Evolutionary conservation across 1,140 invertebrate genomes (phyloP), one percentile per base, ranked within the genome.

Genomic region (Xylocopa sonorina): DNA sequence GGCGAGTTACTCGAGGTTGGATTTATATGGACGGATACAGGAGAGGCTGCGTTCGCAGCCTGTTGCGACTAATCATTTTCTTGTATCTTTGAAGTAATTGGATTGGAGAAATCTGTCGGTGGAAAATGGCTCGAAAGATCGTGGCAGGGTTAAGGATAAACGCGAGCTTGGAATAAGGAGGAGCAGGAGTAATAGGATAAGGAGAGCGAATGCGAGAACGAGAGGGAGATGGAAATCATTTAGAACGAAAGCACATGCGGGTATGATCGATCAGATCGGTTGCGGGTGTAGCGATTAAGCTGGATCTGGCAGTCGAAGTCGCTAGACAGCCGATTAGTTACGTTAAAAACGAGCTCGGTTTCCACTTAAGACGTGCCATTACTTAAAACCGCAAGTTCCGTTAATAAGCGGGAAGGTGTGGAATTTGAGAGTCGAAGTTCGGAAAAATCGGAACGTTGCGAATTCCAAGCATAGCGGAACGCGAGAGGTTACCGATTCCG

Each of bases 241-340:
- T 57, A 9, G 0, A 71, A 43, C 48, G 51, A 53, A 71, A 71
- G n/a, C n/a, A n/a, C n/a, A 24, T 0, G 16, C 6, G 18, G 29
- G 34, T 41, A 57, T 71, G 68, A 71, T 71, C 24, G 41, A 71
- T 57, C 24, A 51, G 51, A 71, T 71, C 68, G 2, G 24, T 16
- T 16, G 51, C 29, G 51, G 51, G 51, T 29, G 51, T 43, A 43
- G 43, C 9, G 68, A 55, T 27, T 34, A 43, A 43, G 51, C 24
- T 71, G 27, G 38, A 71, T 71, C 27, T 43, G 7, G 12, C 51
- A n/a, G 51, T 12, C 57, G 38, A 43, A 55, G 24, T 57, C 68
- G 29, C 18, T 27, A 27, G 62, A 64, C 38, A 68, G 29, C 18
- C 68, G 68, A 71, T 71, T 71, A 57, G 53, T 57, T 41, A 41